A percentile compares a stretch with the other conserved stretches of the same genome.
Conservation (phyloP, 2,888 invertebrate species). For the Molanna angustata region DNA sequence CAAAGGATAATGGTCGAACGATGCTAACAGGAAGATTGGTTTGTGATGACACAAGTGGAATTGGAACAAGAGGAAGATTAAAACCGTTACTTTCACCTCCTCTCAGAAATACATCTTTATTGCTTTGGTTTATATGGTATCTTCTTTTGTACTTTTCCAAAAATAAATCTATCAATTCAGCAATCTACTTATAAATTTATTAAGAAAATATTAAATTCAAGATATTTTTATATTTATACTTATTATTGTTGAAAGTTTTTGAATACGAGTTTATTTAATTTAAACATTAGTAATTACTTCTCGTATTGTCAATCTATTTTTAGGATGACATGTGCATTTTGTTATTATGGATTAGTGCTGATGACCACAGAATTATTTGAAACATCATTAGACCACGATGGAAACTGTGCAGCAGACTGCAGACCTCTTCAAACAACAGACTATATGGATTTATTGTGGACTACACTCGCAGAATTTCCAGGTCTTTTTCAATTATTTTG, state of each 20-base stretch:
- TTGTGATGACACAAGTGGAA: conserved; percentile 67
- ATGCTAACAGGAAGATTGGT: conserved; percentile 84
- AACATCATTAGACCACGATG: conserved; percentile 47
- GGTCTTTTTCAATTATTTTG: conserved; percentile 49
- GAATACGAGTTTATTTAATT: neutral
- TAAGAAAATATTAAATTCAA: too few relatives aligned
- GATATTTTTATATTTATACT: neutral
- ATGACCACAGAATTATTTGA: conserved; percentile 94
- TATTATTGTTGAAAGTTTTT: neutral
- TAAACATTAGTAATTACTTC: neutral
- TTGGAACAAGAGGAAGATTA: conserved; percentile 64
- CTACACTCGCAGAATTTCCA: conserved; percentile 92
- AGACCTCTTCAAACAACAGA: conserved; percentile 76
- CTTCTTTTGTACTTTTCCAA: too few relatives aligned
- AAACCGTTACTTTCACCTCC: conserved; percentile 75
- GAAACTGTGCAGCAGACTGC: conserved; percentile 65
- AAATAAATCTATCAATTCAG: neutral
- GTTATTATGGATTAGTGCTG: conserved; percentile 91
- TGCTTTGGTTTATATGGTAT: conserved; percentile 93
- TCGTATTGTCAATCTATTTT: conserved; percentile 1
- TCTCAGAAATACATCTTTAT: conserved; percentile 75
- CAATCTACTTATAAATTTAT: neutral
- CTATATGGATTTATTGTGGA: conserved; percentile 91
- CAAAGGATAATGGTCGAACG: conserved; percentile 83
- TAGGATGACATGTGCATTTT: conserved; percentile 92